These are phyloP conservation scores for Hofmannophila pseudospretella DNA, from an alignment of 2,888 invertebrate species.

Conservation along the genomic window DNA sequence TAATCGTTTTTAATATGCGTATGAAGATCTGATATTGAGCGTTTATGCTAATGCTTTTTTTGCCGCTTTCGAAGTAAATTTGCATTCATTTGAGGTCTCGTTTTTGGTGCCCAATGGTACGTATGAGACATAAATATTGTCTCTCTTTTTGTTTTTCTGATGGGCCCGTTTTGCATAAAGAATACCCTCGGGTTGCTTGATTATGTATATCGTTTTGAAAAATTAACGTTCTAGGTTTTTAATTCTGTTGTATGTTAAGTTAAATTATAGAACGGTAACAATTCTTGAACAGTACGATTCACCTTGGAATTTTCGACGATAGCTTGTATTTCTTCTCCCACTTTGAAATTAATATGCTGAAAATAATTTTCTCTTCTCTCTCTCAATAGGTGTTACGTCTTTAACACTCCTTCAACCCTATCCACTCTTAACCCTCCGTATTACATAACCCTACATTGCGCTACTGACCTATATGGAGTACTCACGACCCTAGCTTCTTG, in stretches of 20 bases:
- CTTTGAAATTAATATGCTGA: too few relatives aligned
- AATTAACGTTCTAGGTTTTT: constrained; percentile 30
- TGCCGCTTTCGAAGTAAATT: constrained; percentile 31
- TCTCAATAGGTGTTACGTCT: constrained; percentile 43
- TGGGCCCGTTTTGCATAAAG: constrained; percentile 37
- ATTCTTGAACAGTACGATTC: too few relatives aligned
- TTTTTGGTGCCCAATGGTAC: constrained; percentile 46
- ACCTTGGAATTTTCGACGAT: too few relatives aligned
- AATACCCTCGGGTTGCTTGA: constrained; percentile 25
- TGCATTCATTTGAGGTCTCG: constrained; percentile 49
- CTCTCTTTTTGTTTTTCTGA: constrained; percentile 34
- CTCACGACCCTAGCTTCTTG: constrained; percentile 35
- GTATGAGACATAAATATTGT: constrained; percentile 48
- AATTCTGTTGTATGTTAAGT: constrained; percentile 12
- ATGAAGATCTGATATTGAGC: constrained; percentile 38
- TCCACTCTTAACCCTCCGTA: constrained; percentile 35
- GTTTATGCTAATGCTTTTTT: constrained; percentile 48
- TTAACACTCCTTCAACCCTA: constrained; percentile 32
- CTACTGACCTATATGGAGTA: constrained; percentile 61
- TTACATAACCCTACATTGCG: constrained; percentile 27
- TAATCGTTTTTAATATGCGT: constrained; percentile 41
- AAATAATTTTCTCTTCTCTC: too few relatives aligned
- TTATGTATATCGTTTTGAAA: constrained; percentile 33
- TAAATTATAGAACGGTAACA: neutral
- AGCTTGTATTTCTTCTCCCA: too few relatives aligned